These are phyloP conservation scores for Conus ventricosus DNA, from an alignment of 1,140 invertebrate genomes.

Conservation along the genomic window DNA sequence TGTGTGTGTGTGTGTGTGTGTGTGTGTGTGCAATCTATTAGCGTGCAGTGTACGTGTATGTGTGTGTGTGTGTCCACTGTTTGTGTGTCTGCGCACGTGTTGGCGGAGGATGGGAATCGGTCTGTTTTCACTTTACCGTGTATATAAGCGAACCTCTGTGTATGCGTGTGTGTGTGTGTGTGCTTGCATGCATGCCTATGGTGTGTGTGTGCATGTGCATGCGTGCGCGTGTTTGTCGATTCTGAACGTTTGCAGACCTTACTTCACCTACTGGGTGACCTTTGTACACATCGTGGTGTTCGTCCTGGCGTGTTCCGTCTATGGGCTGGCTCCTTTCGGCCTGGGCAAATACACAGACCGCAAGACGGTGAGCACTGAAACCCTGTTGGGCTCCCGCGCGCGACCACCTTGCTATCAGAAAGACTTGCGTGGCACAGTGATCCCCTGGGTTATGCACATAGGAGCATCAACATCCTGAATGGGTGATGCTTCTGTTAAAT, in stretches of 20 bases:
- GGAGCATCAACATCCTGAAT: too few species aligned
- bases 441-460: too few species aligned
- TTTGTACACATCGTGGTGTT: slow-evolving; percentile 95
- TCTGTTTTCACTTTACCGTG: too few species aligned
- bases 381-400: too few species aligned
- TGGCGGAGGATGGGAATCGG: too few species aligned
- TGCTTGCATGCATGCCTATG: neutral
- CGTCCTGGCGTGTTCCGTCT: slow-evolving; percentile 91
- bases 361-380: neutral
- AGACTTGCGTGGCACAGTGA: too few species aligned
- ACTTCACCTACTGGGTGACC: slow-evolving; percentile 98
- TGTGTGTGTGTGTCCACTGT: neutral
- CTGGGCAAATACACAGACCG: slow-evolving; percentile 77
- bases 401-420: too few species aligned
- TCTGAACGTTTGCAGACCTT: slow-evolving; percentile 81
- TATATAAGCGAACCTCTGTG: neutral
- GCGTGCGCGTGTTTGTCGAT: neutral
- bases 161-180: neutral
- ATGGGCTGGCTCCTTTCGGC: slow-evolving; percentile 96
- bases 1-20: too few species aligned
- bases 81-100: neutral
- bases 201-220: neutral
- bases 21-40: too few species aligned
- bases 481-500: too few species aligned
- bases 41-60: too few species aligned